Conservation (phyloP, 2,113 vertebrate species). For the Sebastes schlegelii region DNA sequence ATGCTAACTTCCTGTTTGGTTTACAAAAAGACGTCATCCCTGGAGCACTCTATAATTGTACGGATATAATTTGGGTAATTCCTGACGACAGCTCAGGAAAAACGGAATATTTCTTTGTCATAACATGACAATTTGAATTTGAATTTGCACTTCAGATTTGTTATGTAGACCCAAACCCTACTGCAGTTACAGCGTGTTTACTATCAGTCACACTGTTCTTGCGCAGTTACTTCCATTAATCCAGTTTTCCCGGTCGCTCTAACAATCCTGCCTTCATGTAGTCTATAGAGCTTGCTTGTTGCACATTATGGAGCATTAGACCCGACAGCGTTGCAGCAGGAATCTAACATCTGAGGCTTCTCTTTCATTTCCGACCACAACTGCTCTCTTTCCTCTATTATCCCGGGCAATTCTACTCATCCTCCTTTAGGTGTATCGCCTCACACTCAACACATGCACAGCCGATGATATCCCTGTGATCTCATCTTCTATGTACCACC, state of each 20-base stretch:
- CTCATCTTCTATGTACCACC: constrained; percentile 28
- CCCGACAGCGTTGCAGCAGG: constrained; percentile 45
- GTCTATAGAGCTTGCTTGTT: constrained; percentile 34
- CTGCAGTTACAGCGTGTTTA: constrained; percentile 16
- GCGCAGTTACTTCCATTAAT: constrained; percentile 27
- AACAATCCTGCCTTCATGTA: constrained; percentile 41
- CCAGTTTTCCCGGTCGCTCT: constrained; percentile 32
- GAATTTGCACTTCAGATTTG: constrained; percentile 23
- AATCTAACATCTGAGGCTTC: constrained; percentile 68
- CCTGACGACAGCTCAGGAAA: constrained; percentile 9
- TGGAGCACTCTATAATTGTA: constrained; percentile 6
- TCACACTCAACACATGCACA: constrained; percentile 39
- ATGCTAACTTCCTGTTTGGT: no score
- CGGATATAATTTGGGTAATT: constrained; percentile 9
- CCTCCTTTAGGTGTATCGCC: constrained; percentile 66
- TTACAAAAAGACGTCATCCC: no score
- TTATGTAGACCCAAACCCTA: background rate
- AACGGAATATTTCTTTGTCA: background rate
- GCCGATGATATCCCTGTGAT: constrained; percentile 39
- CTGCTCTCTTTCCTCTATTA: constrained; percentile 75
- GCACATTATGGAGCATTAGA: constrained; percentile 39
- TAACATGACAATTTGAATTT: constrained; percentile 4
- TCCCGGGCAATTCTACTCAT: constrained; percentile 65
- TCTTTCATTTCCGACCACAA: constrained; percentile 83
- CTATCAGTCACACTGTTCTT: constrained; percentile 3